These are phyloP conservation scores for Stomatorhinus walkeri DNA, from an alignment of 2,797 vertebrate genomes.

Conservation along the genomic window DNA sequence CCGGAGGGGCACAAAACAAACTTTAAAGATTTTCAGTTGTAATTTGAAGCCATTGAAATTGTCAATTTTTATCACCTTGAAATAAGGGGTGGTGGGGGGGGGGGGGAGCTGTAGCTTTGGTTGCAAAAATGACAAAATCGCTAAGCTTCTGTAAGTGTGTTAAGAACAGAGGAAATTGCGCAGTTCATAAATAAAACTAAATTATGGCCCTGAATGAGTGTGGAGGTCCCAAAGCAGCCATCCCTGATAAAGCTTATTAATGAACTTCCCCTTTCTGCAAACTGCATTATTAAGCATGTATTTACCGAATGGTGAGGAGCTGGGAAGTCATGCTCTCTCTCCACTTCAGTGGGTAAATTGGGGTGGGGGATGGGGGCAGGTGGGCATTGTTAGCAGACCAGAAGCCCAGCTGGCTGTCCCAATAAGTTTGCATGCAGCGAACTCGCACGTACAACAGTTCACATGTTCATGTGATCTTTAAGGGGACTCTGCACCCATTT, in stretches of 20 bases:
- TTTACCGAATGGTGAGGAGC: background rate
- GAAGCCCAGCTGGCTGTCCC: background rate
- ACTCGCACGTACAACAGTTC: background rate
- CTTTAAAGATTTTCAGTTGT: background rate
- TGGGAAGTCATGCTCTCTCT: background rate
- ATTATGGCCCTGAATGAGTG: background rate
- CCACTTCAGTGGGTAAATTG: background rate
- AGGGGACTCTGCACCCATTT: background rate
- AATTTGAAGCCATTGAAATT: background rate
- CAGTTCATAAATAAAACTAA: background rate
- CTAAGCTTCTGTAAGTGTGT: background rate
- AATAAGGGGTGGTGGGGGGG: background rate
- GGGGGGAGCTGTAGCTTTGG: background rate
- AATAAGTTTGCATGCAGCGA: background rate
- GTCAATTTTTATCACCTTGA: background rate
- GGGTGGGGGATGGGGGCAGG: background rate
- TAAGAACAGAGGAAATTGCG: background rate
- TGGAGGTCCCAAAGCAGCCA: background rate
- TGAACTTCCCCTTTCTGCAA: background rate
- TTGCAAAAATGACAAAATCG: slow-evolving; percentile 6
- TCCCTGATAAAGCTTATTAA: background rate
- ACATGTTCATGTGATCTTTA: background rate
- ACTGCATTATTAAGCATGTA: background rate
- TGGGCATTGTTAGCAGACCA: background rate
- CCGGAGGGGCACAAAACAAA: background rate